Base-by-base conservation (phyloP, 2,888 invertebrate genomes). In the Entomobrya multifasciata region DNA sequence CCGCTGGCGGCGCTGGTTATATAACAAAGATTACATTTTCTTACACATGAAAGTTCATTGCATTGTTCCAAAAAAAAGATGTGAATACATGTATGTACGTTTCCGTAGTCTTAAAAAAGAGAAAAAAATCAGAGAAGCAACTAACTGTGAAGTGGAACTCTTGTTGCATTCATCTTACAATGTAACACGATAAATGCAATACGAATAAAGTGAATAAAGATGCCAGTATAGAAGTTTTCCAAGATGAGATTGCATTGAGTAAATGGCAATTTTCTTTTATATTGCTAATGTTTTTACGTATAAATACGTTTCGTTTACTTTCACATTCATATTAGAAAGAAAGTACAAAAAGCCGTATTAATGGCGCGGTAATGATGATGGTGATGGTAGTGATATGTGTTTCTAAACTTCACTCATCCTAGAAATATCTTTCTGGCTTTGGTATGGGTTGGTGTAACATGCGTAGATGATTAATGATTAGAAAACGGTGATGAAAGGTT, bases 381-480 rank as follows among this genome's bases (percentile, higher is more conserved):
- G 22, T 65, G 10, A 49, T 72, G 47, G n/a, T 49, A 25, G 11
- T n/a, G 25, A 72, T 4, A 17, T 72, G 49, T 41, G 49, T n/a
- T n/a, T 27, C 2, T 17, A 1, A 67, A 17, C 17, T 62, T 30
- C 44, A 41, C 22, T 41, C n/a, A 47, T 49, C 1, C 76, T 20
- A 41, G 82, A n/a, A 17, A 15, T 22, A 15, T n/a, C n/a, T n/a
- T n/a, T n/a, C n/a, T n/a, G n/a, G n/a, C n/a, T n/a, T n/a, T n/a
- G n/a, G n/a, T n/a, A n/a, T n/a, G n/a, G n/a, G n/a, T n/a, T n/a
- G n/a, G n/a, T n/a, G 20, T 22, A 17, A 30, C 49, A 55, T 30
- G 47, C n/a, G n/a, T 41, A 77, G 67, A 84, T 84, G 84, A 84
- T 84, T 84, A 84, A 84, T 84, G 84, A 84, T 84, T 77, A 77